Evolutionary conservation across 2,797 vertebrate genomes (phyloP).

Genomic region (Syngnathus acus): DNA sequence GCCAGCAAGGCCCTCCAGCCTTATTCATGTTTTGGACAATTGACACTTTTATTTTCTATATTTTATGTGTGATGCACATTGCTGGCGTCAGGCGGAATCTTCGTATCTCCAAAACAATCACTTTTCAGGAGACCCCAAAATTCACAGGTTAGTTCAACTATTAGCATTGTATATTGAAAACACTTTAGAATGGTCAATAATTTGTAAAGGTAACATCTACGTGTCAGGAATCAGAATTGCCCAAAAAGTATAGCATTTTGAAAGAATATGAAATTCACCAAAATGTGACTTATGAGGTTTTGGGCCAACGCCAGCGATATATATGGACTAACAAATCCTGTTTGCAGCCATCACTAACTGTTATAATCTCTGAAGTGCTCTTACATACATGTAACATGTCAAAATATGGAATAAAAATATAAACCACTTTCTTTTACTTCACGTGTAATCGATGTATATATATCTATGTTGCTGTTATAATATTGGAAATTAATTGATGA

Average conservation of each 20-base stretch:
- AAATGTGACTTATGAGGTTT: too few relatives aligned
- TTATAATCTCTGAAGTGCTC: conserved; percentile 44
- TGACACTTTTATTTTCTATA: not conserved
- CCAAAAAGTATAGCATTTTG: too few relatives aligned
- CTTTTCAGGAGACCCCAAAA: too few relatives aligned
- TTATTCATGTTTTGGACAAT: conserved; percentile 9
- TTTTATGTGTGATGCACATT: not conserved
- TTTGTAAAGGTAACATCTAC: too few relatives aligned
- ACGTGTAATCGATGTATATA: not conserved
- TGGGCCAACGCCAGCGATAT: not conserved
- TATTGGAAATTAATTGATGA: not conserved
- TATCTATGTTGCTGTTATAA: not conserved
- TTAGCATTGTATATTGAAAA: too few relatives aligned
- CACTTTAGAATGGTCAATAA: too few relatives aligned
- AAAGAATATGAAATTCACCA: too few relatives aligned
- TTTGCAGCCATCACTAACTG: conserved; percentile 11
- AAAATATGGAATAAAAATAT: not conserved
- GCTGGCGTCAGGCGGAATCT: too few relatives aligned
- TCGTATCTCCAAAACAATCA: too few relatives aligned
- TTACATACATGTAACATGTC: conserved; percentile 18
- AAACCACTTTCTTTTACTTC: not conserved
- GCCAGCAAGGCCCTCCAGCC: not conserved
- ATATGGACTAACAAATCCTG: conserved; percentile 4
- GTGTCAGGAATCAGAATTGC: too few relatives aligned
- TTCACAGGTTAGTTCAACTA: too few relatives aligned